Evolutionary conservation across 2,888 invertebrate species (phyloP), one percentile per base, ranked within the genome.

Genomic region (Drosophila rubida): DNA sequence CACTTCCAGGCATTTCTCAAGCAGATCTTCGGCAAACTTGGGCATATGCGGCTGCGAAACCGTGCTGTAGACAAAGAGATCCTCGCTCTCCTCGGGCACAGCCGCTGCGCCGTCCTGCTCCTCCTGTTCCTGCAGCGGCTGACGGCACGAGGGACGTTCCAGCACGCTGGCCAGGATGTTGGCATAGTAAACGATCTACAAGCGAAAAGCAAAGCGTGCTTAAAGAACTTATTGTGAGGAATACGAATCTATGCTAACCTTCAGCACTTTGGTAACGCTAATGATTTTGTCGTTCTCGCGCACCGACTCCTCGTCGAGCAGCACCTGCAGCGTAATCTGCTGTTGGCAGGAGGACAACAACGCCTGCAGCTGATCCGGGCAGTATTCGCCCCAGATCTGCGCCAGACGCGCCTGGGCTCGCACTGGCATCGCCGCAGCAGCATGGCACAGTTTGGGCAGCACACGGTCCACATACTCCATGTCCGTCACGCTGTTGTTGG

Each of bases 271-370:
- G 14, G 97, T 97, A 1, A 97, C 96, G 64, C 95, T 95, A 14
- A 96, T 96, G 59, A 98, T 95, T 62, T 95, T 94, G 51, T 95
- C 95, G 76, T 98, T 97, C 88, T 98, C 97, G 90, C 97, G 97
- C 46, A 97, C 94, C 64, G 94, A 94, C 84, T 95, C 96, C 83
- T 95, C 95, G 69, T 95, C 94, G 39, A 96, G 95, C 67, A 97
- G 95, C 8, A 97, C 96, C 89, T 96, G 94, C 16, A 97, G 93
- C 0, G 97, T 97, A 73, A 98, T 96, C 44, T 98, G 93, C 90
- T 98, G 97, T 87, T 98, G 98, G 14, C 98, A 93, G 22, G 95
- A 95, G 88, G 96, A 95, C 63, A 97, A 90, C 50, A 96, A 94
- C 75, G 93, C 94, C 22, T 94, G 94, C 45, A 97, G 92, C 55